These are phyloP conservation scores for Petromus typicus DNA, from an alignment of 2,113 vertebrate species.

Conservation along the genomic window DNA sequence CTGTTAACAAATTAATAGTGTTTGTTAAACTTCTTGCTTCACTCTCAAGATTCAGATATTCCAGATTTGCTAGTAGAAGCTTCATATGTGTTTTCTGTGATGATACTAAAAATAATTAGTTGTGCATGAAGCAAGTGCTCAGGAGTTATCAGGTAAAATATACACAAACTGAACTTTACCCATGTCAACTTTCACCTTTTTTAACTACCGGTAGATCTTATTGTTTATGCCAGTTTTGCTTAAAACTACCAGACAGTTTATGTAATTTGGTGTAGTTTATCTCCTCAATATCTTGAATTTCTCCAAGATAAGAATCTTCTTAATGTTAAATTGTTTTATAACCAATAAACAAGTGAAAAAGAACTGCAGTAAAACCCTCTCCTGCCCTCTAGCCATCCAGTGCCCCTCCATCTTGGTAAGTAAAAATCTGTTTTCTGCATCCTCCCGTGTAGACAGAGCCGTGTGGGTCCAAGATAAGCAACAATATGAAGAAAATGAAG, in stretches of 20 bases:
- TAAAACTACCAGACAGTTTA: constrained; percentile 33
- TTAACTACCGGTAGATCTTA: constrained; percentile 14
- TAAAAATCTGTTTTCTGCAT: background rate
- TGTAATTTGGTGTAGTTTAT: background rate
- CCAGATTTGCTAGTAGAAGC: background rate
- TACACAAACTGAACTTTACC: background rate
- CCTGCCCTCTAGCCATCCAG: background rate
- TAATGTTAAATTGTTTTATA: constrained; percentile 13
- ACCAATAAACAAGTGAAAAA: constrained; percentile 21
- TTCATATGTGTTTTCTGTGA: background rate
- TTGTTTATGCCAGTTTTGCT: background rate
- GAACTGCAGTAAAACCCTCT: background rate
- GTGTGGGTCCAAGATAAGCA: background rate
- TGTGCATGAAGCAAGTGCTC: background rate
- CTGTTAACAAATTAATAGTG: background rate
- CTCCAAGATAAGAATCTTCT: constrained; percentile 17
- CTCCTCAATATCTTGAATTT: background rate
- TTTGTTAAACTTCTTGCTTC: background rate
- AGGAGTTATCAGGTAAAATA: background rate
- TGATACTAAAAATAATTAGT: background rate
- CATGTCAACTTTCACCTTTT: background rate
- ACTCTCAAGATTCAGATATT: constrained; percentile 52
- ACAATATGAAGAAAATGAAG: background rate
- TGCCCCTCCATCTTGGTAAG: background rate
- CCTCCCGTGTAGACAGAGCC: background rate